Evolutionary conservation across 2,888 invertebrate species (phyloP).

Genomic region (Idaea aversata): DNA sequence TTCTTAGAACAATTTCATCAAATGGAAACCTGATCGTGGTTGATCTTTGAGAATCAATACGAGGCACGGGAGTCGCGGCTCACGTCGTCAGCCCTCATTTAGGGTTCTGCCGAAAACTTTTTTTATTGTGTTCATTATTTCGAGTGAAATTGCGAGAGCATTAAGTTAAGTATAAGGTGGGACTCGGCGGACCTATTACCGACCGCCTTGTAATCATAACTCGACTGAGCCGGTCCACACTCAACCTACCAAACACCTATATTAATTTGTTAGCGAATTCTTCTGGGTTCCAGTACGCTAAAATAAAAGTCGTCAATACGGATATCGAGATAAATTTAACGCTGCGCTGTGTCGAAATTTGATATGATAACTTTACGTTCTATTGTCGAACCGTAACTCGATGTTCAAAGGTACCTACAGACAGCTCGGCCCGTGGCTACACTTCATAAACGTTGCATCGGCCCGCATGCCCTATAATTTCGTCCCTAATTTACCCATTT

Average conservation of each 20-base stretch:
- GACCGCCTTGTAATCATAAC: slow-evolving; percentile 74
- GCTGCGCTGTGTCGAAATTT: background rate
- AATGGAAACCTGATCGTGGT: slow-evolving; percentile 46
- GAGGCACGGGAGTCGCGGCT: slow-evolving; percentile 43
- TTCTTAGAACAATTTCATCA: slow-evolving; percentile 58
- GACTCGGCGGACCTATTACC: slow-evolving; percentile 69
- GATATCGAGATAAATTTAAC: background rate
- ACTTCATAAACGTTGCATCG: slow-evolving; percentile 61
- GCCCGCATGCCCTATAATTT: slow-evolving; percentile 69
- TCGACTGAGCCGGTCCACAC: slow-evolving; percentile 52
- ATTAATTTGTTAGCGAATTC: slow-evolving; percentile 72
- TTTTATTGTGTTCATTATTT: slow-evolving; percentile 77
- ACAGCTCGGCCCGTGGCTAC: slow-evolving; percentile 48
- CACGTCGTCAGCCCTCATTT: slow-evolving; percentile 64
- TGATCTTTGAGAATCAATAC: slow-evolving; percentile 49
- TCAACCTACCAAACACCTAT: slow-evolving; percentile 47
- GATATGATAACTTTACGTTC: background rate
- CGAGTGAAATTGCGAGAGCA: slow-evolving; percentile 80
- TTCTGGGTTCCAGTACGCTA: slow-evolving; percentile 40
- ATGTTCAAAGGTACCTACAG: slow-evolving; percentile 28
- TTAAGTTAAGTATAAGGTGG: slow-evolving; percentile 79
- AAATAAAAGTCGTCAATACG: slow-evolving; percentile 15
- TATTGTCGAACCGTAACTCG: slow-evolving; percentile 11
- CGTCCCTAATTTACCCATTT: slow-evolving; percentile 67
- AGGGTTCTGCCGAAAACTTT: slow-evolving; percentile 63